Base-by-base conservation (phyloP, 2,113 vertebrate species). In the Irena cyanogastra region DNA sequence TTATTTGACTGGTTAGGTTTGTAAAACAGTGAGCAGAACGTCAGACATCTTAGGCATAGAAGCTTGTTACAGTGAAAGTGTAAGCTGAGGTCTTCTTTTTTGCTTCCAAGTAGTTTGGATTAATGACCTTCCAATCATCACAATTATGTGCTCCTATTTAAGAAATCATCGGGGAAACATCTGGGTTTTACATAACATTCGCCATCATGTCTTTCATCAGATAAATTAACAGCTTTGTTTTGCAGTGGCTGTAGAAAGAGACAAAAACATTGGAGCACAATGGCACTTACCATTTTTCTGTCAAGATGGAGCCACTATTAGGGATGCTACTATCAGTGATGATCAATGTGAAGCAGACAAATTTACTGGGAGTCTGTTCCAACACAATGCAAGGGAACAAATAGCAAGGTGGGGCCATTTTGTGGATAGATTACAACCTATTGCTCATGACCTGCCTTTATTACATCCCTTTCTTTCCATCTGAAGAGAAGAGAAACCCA, bases 121-220 rank as follows among this genome's bases (percentile, higher is more conserved):
- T 94, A 95, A 90, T 71, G 88, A 60, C 52, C 83, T 82, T 83
- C 81, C 75, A 88, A 57, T 94, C 76, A 94, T 90, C 71, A 77
- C 70, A 87, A 96, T 90, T 82, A 91, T n/a, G 53, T 68, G 70
- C 75, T 87, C 72, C 75, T 69, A 74, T 95, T 96, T 93, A 95
- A 95, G 95, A 93, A 96, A 97, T 96, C 95, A 91, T 94, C 24
- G 59, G 81, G 93, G 91, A 97, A 98, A 98, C 90, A 96, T 97
- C 97, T 97, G 96, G 93, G 94, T 95, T 75, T 54, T 66, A 66
- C 53, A n/a, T 61, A 90, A 91, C 74, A 68, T 61, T 84, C 76
- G 63, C 86, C 37, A 68, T 72, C 76, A 77, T 45, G 70, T 95
- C 96, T 97, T 96, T 98, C 87, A 19, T 94, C 95, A 87, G 95